Base-by-base conservation (phyloP, 2,113 vertebrate genomes). In the Heliornis fulica region DNA sequence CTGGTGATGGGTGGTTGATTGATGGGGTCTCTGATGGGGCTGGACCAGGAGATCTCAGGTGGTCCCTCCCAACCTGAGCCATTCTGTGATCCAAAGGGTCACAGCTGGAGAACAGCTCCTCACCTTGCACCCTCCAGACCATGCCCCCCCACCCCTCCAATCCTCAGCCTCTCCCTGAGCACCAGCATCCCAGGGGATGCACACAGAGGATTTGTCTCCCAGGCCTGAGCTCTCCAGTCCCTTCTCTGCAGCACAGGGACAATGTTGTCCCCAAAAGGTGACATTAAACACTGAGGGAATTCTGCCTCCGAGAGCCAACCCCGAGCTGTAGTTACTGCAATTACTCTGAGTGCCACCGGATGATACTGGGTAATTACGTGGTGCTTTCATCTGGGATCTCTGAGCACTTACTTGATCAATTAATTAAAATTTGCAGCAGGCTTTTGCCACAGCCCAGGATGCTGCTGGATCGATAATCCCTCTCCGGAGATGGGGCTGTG, bases 111-210 rank as follows among this genome's bases (percentile, higher is more conserved):
- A 69, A 59, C 53, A 69, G 46, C 69, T 26, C 68, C 57, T 56
- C 1, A 0, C 9, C 19, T 28, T 32, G 13, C 32, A 50, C 15
- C 32, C 19, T 65, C 34, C 3, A 3, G 48, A 12, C 2, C 5
- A 0, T 15, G 17, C 3, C 59, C 28, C 53, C 0, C 0, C 46
- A n/a, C 3, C 59, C 28, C 53, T 0, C 0, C 46, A n/a, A 7
- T 53, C 22, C 59, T 60, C 79, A 32, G 26, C 56, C 25, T 10
- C 64, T 65, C 45, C 38, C 9, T 0, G 2, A 34, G 40, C 11
- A 28, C 8, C 48, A 48, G 61, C 36, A 53, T 26, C 51, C 31
- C 4, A 1, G 7, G 34, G 25, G 16, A 40, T 10, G 51, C 60
- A 53, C 43, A 13, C 23, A 71, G 23, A 22, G 51, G 4, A 48